phyloP scores from a whole-genome alignment of 2,797 vertebrate genomes.

The Peromyscus melanophrys region DNA sequence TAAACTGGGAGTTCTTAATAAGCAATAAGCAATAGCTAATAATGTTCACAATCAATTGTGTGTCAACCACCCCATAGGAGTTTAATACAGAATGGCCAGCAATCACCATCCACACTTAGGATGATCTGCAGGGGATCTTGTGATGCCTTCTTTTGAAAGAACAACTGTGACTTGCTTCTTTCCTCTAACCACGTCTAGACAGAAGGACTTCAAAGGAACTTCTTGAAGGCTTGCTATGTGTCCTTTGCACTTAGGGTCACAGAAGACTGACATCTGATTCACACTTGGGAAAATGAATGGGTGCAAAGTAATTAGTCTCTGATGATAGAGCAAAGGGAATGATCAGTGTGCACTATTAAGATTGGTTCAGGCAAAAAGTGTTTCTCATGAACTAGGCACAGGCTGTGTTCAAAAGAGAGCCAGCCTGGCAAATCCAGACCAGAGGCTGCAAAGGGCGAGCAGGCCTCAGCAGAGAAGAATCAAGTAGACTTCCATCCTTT shows the following conservation, averaged over 20 bases:
- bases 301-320: not conserved
- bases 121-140: not conserved
- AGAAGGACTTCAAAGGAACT: not conserved
- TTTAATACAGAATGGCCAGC: not conserved
- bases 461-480: not conserved
- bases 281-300: not conserved
- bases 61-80: not conserved
- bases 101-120: not conserved
- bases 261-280: not conserved
- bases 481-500: not conserved
- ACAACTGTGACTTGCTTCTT: not conserved
- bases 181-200: not conserved
- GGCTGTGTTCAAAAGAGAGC: not conserved
- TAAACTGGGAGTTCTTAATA: constrained; percentile 9
- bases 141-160: not conserved
- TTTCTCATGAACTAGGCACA: not conserved
- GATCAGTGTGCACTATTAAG: not conserved
- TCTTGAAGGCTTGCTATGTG: not conserved
- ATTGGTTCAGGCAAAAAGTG: not conserved
- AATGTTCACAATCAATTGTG: not conserved
- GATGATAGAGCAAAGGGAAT: not conserved
- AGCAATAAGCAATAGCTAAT: not conserved
- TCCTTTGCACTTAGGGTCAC: not conserved
- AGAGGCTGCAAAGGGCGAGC: not conserved
- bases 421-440: not conserved